Evolutionary conservation across 2,113 vertebrate genomes (phyloP), one percentile per base, ranked within the genome.

Genomic region (Dolichallabes microphthalmus): DNA sequence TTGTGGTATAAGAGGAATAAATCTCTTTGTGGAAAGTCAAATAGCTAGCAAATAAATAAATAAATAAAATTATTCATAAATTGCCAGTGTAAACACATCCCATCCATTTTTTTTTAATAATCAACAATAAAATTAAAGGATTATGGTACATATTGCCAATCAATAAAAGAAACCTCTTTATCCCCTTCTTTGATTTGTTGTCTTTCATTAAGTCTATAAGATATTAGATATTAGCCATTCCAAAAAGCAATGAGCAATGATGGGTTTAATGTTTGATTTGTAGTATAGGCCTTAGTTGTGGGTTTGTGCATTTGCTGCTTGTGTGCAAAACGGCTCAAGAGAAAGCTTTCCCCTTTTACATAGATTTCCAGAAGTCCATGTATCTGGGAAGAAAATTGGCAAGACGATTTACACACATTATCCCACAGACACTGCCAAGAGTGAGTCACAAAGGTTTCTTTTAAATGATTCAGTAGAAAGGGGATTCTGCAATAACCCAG

Each of bases 391-490:
- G 80, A 57, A 83, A 81, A 35, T 57, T 15, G 52, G 17, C 52
- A 69, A 80, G 83, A 85, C 80, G 87, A 80, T 86, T 86, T 83
- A 80, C 82, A 76, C 75, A 80, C 77, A 79, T 86, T 82, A 80
- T 88, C 80, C 74, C 32, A 73, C 80, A 86, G 30, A 71, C 45
- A 68, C 60, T 45, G 87, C 87, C 87, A 88, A 81, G 66, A 76
- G 68, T 86, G 87, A 88, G 81, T 88, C 87, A 88, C 84, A 83
- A 88, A 84, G 78, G 53, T 82, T 84, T 80, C 79, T 73, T 58
- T 84, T 2, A 61, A 17, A 88, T 88, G 87, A 88, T 75, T 88
- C 84, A 88, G 74, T 88, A 84, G 84, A 86, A 86, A 81, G 61
- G 82, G 58, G 84, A 60, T 64, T 71, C 80, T 45, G 76, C 52